Evolutionary conservation across 2,797 vertebrate genomes (phyloP).

Genomic region (Ceyx erithaca): DNA sequence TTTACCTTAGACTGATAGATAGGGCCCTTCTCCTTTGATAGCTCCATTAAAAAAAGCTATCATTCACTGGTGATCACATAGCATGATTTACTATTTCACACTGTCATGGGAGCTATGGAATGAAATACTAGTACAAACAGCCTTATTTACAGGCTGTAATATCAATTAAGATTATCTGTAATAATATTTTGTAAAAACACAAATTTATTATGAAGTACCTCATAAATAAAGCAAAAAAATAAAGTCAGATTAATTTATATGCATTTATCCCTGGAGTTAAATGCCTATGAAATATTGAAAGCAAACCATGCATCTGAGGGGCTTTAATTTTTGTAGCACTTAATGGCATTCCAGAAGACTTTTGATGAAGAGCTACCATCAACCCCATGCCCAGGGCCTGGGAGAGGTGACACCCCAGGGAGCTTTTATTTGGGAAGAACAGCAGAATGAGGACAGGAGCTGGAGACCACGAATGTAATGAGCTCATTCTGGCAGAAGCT

Average conservation of each 20-base stretch:
- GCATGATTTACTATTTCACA: background rate
- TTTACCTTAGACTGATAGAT: background rate
- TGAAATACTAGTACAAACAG: background rate
- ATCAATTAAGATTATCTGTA: constrained; percentile 4
- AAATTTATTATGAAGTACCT: background rate
- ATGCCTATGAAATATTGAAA: background rate
- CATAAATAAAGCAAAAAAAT: constrained; percentile 18
- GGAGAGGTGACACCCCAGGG: fast-evolving
- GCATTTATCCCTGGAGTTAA: background rate
- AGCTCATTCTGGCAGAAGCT: fast-evolving
- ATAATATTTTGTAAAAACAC: constrained; percentile 10
- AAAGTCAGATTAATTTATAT: background rate
- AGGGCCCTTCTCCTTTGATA: background rate
- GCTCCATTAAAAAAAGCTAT: background rate
- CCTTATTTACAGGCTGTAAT: background rate
- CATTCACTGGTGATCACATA: background rate
- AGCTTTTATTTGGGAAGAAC: background rate
- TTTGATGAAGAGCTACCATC: background rate
- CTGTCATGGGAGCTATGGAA: background rate
- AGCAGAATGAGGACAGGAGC: background rate
- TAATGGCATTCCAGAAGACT: background rate
- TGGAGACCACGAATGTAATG: background rate
- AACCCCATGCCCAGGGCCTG: background rate
- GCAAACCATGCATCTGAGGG: background rate
- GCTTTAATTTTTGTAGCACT: background rate